Conservation (phyloP, 2,113 vertebrate genomes). For the Anhinga rufa region DNA sequence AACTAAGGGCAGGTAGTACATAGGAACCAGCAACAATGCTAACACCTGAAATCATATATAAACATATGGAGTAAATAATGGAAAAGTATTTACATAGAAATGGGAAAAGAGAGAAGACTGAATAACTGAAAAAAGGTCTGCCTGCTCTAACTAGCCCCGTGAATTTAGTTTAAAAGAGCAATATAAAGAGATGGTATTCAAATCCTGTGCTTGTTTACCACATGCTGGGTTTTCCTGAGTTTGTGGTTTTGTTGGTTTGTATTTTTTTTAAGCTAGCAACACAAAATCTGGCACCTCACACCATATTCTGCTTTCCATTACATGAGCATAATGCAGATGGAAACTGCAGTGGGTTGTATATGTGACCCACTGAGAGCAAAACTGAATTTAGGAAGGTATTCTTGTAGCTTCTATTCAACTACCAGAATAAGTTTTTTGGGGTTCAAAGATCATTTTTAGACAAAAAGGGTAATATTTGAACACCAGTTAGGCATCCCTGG, state of each 20-base stretch:
- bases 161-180: background rate
- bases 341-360: background rate
- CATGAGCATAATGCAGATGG: background rate
- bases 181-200: background rate
- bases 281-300: background rate
- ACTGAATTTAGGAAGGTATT: background rate
- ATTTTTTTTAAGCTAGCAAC: background rate
- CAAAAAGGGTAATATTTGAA: background rate
- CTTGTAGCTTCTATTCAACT: background rate
- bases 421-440: fast-evolving
- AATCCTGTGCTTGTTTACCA: background rate
- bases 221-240: background rate
- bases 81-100: background rate
- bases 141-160: background rate
- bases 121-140: background rate
- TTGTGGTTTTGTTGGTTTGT: background rate
- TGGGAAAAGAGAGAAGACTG: background rate
- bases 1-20: background rate
- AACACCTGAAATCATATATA: background rate
- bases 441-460: background rate
- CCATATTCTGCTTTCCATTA: background rate
- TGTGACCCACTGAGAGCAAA: background rate
- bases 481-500: background rate
- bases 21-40: background rate
- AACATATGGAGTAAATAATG: background rate